Evolutionary conservation across 2,113 vertebrate species (phyloP), one percentile per base, ranked within the genome.

Genomic region (Uria aalge): DNA sequence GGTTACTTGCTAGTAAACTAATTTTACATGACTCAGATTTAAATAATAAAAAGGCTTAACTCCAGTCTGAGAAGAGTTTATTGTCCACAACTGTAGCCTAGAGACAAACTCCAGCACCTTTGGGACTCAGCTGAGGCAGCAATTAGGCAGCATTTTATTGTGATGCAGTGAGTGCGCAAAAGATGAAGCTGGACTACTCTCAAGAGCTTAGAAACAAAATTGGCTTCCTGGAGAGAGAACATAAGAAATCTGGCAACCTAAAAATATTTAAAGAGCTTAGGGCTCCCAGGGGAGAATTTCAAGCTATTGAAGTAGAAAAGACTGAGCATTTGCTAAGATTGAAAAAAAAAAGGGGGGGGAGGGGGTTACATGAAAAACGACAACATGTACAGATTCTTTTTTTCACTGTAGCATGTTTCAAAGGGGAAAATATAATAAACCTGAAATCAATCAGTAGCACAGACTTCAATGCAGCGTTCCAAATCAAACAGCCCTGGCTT

Each of bases 191-290:
- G 82, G 87, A 93, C 90, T 96, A 77, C 90, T 96, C 97, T 98
- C 90, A 67, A 85, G 96, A 95, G 95, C 92, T 97, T 94, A 80
- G 88, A 83, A 96, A 93, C 83, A 93, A 97, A 97, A 98, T 81
- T 97, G 97, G 96, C 95, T 98, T 98, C 97, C 96, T 95, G 85
- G 93, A 97, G 96, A 95, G 96, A 92, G 92, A 93, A 97, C 60
- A 84, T 96, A 98, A 97, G 97, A 98, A 98, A 97, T 97, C 96
- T 96, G 95, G 97, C 97, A 97, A 97, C 92, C 96, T 97, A 96
- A 97, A 98, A 96, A 97, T 98, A 97, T 97, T 97, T 97, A 97
- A 98, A 98, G 96, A 97, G 96, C 94, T 96, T 97, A 98, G 84
- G 86, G 75, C 38, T 91, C 97, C 90, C 97, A 60, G 59, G 94